Conservation (phyloP, 2,797 vertebrate genomes). For the Xiphorhynchus erythropygius region DNA sequence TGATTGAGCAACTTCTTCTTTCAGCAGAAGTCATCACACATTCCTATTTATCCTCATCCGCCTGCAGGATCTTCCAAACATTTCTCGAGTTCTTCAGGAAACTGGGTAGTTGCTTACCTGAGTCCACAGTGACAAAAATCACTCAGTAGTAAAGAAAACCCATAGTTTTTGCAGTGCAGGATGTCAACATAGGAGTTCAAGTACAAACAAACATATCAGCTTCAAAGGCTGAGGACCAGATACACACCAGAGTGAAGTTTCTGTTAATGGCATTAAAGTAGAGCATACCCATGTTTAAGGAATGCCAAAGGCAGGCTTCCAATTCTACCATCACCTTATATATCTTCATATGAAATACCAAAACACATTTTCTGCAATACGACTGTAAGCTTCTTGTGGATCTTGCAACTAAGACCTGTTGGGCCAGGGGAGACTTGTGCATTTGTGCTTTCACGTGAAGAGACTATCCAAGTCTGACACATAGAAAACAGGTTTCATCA, state of each 20-base stretch:
- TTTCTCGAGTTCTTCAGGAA: background rate
- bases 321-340: background rate
- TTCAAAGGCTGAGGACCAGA: background rate
- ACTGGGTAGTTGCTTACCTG: background rate
- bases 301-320: background rate
- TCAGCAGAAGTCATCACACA: background rate
- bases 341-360: background rate
- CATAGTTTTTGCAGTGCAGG: accelerated
- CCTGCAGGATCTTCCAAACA: background rate
- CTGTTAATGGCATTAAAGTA: background rate
- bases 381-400: background rate
- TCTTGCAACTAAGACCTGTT: background rate
- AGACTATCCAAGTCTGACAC: background rate
- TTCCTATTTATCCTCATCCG: background rate
- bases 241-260: background rate
- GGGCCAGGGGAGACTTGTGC: background rate
- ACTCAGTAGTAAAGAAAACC: background rate
- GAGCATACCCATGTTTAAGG: background rate
- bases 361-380: background rate
- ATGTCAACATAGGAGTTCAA: accelerated
- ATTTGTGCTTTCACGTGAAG: background rate
- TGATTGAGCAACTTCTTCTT: background rate
- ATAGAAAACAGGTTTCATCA: accelerated
- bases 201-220: accelerated
- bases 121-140: background rate